Evolutionary conservation across 2,113 vertebrate species (phyloP), one percentile per base, ranked within the genome.

Genomic region (Pipa parva): DNA sequence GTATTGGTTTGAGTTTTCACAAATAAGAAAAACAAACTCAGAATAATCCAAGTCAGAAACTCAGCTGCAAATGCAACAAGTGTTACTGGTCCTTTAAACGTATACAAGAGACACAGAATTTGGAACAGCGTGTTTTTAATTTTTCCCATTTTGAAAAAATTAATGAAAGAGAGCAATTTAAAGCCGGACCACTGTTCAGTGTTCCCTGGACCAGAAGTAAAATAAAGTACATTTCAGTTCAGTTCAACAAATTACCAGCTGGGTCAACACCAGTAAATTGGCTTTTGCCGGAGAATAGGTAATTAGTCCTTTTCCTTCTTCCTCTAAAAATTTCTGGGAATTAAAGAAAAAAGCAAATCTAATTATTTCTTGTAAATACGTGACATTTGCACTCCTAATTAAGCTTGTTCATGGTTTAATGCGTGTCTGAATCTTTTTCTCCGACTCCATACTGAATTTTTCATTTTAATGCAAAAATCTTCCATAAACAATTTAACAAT

Each of bases 311-410:
- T 11, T 55, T 22, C 36, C 36, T 49, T 9, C 29, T 50, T 11
- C 21, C 11, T 2, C 31, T 15, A 36, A n/a, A 24, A 36, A 54
- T 54, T 63, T 63, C 48, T 54, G 48, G 62, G 25, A 37, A 63
- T 63, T 63, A 31, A 37, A 27, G 3, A 39, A 63, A n/a, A n/a
- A 63, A 52, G 49, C 36, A 54, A 63, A 63, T 63, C 62, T 63
- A 63, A 63, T 63, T 26, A 31, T 63, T 63, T 63, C 62, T 63
- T 63, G 62, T 52, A 63, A 63, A 52, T 48, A 21, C 1, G 2
- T 4, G 31, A 12, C 7, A 9, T 59, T 57, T 36, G 31, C 20
- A 5, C 17, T 27, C 15, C 48, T 52, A 45, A 60, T 60, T 42
- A 15, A 45, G 45, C 24, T 17, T 8, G 7, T 36, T 63, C 27